These are phyloP conservation scores for Struthio camelus DNA, from an alignment of 2,113 vertebrate genomes.

Conservation along the genomic window DNA sequence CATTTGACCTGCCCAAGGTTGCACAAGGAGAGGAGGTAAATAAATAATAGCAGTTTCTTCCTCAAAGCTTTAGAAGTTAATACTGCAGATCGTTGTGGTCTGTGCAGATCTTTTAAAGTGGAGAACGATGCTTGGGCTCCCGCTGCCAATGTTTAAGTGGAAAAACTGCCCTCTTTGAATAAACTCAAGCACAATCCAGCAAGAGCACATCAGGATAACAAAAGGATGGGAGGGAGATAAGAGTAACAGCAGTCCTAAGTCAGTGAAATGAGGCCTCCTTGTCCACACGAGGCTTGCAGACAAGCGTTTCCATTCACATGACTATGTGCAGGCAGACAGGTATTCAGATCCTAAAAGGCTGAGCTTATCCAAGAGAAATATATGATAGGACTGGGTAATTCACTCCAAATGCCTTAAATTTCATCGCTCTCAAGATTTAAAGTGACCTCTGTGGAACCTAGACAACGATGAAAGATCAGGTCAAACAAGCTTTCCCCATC, in stretches of 20 bases:
- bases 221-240: background rate
- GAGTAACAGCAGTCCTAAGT: background rate
- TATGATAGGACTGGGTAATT: background rate
- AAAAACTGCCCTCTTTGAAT: background rate
- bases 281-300: background rate
- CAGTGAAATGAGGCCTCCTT: background rate
- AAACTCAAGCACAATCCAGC: background rate
- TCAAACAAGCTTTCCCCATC: background rate
- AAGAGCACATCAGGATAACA: background rate
- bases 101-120: background rate
- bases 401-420: background rate
- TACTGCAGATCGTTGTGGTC: background rate
- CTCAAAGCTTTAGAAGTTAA: background rate
- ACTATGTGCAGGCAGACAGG: background rate
- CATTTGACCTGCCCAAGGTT: background rate
- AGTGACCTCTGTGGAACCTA: background rate
- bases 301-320: background rate
- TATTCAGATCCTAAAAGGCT: background rate
- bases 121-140: background rate
- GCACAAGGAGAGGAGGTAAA: background rate
- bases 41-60: background rate
- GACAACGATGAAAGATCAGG: background rate
- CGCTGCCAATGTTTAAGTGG: background rate
- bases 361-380: background rate
- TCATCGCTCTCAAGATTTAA: background rate